Evolutionary conservation across 1,140 invertebrate genomes (phyloP).

Genomic region (Bradynema listronoti): DNA sequence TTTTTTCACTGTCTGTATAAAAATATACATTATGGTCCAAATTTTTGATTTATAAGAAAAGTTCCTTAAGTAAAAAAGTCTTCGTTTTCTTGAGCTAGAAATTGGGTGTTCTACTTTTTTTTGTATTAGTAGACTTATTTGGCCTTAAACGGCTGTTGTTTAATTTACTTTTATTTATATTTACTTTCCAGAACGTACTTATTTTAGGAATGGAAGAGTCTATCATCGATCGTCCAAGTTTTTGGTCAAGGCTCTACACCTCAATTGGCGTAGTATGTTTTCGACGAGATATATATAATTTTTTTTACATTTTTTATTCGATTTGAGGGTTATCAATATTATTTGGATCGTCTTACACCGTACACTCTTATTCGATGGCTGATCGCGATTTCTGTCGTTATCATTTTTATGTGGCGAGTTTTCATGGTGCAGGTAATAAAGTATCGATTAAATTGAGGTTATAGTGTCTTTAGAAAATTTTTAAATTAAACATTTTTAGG

Average conservation of each 20-base stretch:
- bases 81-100: no score
- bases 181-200: no score
- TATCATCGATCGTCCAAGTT: constrained; percentile 27
- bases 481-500: constrained; percentile 58
- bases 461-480: constrained; percentile 17
- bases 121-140: no score
- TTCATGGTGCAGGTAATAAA: constrained; percentile 27
- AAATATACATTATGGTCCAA: no score
- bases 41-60: no score
- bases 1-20: no score
- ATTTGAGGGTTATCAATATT: constrained; percentile 56
- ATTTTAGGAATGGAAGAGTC: constrained; percentile 21
- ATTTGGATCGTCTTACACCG: constrained; percentile 55
- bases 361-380: constrained; percentile 50
- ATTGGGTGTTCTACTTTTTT: no score
- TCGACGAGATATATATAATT: background rate
- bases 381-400: constrained; percentile 29
- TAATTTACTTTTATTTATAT: no score
- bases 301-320: background rate
- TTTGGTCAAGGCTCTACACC: constrained; percentile 13
- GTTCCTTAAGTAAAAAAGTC: no score
- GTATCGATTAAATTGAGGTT: constrained; percentile 2
- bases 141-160: no score
- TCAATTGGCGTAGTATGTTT: constrained; percentile 31
- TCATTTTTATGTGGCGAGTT: constrained; percentile 33